These are phyloP conservation scores for Pterois miles DNA, from an alignment of 2,797 vertebrate genomes.

Conservation along the genomic window DNA sequence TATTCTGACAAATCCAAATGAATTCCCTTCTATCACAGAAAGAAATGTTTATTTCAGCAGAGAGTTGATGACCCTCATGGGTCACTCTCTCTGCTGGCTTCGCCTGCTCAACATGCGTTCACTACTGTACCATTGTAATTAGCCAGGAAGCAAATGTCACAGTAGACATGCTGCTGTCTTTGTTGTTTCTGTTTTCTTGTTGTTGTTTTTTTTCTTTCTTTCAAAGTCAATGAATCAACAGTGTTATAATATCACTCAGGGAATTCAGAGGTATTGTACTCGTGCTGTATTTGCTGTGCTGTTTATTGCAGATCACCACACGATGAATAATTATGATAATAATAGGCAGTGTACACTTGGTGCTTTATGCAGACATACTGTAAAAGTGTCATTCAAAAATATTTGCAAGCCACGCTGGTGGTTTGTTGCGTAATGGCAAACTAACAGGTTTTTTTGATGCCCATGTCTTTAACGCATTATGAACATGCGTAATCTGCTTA, in stretches of 20 bases:
- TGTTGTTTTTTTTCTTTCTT: slow-evolving; percentile 4
- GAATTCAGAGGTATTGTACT: background rate
- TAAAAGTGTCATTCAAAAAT: background rate
- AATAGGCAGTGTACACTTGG: background rate
- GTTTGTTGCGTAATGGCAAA: background rate
- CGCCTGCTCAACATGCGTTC: slow-evolving; percentile 21
- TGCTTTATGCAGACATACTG: background rate
- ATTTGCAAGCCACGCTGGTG: background rate
- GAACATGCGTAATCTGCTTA: background rate
- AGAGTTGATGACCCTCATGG: slow-evolving; percentile 45
- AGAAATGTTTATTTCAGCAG: slow-evolving; percentile 57
- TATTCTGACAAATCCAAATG: slow-evolving; percentile 47
- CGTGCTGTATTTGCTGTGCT: slow-evolving; percentile 11
- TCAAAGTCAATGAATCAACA: slow-evolving; percentile 7
- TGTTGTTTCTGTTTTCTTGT: background rate
- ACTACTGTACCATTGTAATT: slow-evolving; percentile 43
- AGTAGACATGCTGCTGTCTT: slow-evolving; percentile 5
- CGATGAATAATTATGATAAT: background rate
- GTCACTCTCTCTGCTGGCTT: slow-evolving; percentile 30
- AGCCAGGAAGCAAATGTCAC: slow-evolving; percentile 36
- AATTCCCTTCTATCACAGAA: slow-evolving; percentile 45
- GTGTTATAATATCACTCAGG: background rate
- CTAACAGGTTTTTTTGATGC: background rate
- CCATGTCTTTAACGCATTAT: background rate
- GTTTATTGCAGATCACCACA: background rate